Base-by-base conservation (phyloP, 2,113 vertebrate species). In the Eptesicus fuscus region DNA sequence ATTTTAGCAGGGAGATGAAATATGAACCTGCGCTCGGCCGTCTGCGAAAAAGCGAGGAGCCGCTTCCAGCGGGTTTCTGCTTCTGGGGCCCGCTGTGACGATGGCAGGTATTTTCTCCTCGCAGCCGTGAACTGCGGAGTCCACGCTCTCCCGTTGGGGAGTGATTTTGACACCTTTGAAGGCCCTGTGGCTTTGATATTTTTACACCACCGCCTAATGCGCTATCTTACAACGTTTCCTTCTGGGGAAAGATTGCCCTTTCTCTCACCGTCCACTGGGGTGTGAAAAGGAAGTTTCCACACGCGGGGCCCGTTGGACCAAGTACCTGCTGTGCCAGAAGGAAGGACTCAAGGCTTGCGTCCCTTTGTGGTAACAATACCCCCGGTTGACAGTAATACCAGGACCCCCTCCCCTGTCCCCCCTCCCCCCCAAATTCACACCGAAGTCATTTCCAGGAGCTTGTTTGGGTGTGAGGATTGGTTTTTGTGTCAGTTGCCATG, bases 81-180 rank as follows among this genome's bases (percentile, higher is more conserved):
- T 67, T 71, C 93, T 89, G 65, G 67, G 30, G 11, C 86, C 69
- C 20, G 11, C 65, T 87, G 91, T 83, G 93, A 79, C 90, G 95
- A 96, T 71, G 71, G 91, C 51, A 83, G 30, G 28, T 30, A 70
- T 93, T 97, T 96, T 96, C 78, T 89, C 90, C n/a, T 61, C 20
- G 12, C 53, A 88, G 30, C 93, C 95, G 87, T 28, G 59, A 91
- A 90, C 85, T 91, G 49, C 53, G 16, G 7, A 9, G 69, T 74
- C 83, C 59, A 77, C 40, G 0, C 10, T 30, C 70, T 93, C 32
- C 74, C 90, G 51, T 71, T 37, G 20, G 74, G 74, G 89, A 93
- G 89, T 61, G 89, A 87, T 96, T 96, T 93, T 97, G 94, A 96
- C 91, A 93, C 76, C 83, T 95, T 23, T 53, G 95, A 89, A 94